These are phyloP conservation scores for Drosophila obscura DNA, from an alignment of 1,140 invertebrate species.

Conservation along the genomic window DNA sequence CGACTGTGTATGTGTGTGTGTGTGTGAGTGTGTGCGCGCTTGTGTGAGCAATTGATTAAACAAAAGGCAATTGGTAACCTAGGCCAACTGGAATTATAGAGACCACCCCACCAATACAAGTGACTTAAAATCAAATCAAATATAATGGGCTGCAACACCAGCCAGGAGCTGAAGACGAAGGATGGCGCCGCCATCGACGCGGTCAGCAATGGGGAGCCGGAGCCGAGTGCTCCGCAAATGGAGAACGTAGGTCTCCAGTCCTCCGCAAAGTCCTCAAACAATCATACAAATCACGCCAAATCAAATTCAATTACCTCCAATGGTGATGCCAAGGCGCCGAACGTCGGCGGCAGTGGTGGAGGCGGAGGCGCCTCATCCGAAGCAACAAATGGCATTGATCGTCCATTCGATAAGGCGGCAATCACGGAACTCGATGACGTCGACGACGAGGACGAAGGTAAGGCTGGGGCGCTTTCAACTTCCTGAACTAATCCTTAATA, in stretches of 20 bases:
- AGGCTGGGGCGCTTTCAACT: slow-evolving; percentile 33
- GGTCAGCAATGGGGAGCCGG: slow-evolving; percentile 69
- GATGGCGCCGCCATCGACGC: slow-evolving; percentile 71
- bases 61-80: slow-evolving; percentile 72
- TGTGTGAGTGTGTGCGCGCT: slow-evolving; percentile 8
- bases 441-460: slow-evolving; percentile 76
- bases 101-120: slow-evolving; percentile 25
- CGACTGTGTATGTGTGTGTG: slow-evolving; percentile 9
- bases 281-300: slow-evolving; percentile 80
- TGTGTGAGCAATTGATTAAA: slow-evolving; percentile 74
- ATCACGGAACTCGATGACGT: slow-evolving; percentile 70
- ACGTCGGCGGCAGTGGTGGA: slow-evolving; percentile 24
- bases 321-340: slow-evolving; percentile 69
- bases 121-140: slow-evolving; percentile 16
- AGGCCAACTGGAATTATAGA: slow-evolving; percentile 66
- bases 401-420: slow-evolving; percentile 76
- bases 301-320: slow-evolving; percentile 81
- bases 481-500: slow-evolving; percentile 25
- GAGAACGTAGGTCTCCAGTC: slow-evolving; percentile 37
- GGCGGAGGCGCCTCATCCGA: slow-evolving; percentile 29
- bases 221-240: slow-evolving; percentile 63
- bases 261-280: slow-evolving; percentile 59
- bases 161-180: slow-evolving; percentile 82
- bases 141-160: slow-evolving; percentile 82
- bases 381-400: slow-evolving; percentile 74